phyloP scores from a whole-genome alignment of 1,140 invertebrate species.

The Phymastichus coffea region DNA sequence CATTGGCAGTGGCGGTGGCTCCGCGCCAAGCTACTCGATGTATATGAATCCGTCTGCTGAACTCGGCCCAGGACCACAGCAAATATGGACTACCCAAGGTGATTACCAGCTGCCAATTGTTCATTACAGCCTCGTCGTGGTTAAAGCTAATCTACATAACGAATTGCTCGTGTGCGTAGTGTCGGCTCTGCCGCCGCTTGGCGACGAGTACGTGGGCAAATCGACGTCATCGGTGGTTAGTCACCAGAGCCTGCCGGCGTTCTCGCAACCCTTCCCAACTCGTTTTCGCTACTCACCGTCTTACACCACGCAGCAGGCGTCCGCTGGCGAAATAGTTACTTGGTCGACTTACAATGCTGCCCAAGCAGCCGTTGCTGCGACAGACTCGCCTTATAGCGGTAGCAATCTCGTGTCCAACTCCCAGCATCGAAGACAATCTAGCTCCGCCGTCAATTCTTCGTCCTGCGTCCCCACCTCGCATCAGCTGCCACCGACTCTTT shows the following conservation, averaged over 20 bases:
- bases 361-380: slow-evolving; percentile 8
- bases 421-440: slow-evolving; percentile 31
- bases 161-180: slow-evolving; percentile 19
- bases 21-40: slow-evolving; percentile 36
- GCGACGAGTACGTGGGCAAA: slow-evolving; percentile 33
- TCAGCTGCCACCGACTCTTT: slow-evolving; percentile 43
- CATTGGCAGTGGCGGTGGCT: slow-evolving; percentile 30
- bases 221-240: slow-evolving; percentile 33
- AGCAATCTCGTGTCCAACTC: no score
- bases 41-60: slow-evolving; percentile 39
- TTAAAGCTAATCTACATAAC: background rate
- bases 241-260: slow-evolving; percentile 46
- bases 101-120: slow-evolving; percentile 15
- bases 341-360: slow-evolving; percentile 32
- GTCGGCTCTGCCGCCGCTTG: no score
- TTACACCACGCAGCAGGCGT: slow-evolving; percentile 37
- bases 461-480: slow-evolving; percentile 32
- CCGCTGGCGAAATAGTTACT: slow-evolving; percentile 27
- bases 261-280: slow-evolving; percentile 44
- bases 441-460: slow-evolving; percentile 3
- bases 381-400: background rate
- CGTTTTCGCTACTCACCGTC: slow-evolving; percentile 43
- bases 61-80: slow-evolving; percentile 36
- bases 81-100: slow-evolving; percentile 45
- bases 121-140: background rate